These are phyloP conservation scores for Clarias pachynema DNA, from an alignment of 2,797 vertebrate genomes.

Conservation along the genomic window DNA sequence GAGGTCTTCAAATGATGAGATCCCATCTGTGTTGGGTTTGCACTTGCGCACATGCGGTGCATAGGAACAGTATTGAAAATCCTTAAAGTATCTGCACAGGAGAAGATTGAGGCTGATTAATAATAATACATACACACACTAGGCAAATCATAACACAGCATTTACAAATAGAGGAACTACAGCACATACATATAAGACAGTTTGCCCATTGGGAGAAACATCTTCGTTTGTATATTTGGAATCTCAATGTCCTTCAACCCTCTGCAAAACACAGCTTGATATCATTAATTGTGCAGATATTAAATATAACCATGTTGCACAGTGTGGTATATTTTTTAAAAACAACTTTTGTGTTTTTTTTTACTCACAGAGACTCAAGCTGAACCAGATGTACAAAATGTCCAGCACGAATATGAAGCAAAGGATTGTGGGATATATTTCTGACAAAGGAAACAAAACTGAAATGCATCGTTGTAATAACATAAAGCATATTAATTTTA, in stretches of 20 bases:
- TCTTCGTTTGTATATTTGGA: constrained; percentile 75
- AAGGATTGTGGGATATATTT: constrained; percentile 82
- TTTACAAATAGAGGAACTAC: not conserved
- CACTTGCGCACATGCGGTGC: constrained; percentile 81
- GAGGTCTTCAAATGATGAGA: constrained; percentile 87
- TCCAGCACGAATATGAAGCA: constrained; percentile 70
- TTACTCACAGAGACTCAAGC: constrained; percentile 82
- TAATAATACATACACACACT: not conserved
- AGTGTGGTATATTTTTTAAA: not conserved
- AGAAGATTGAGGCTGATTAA: not conserved
- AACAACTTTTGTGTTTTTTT: constrained; percentile 13
- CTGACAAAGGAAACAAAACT: constrained; percentile 61
- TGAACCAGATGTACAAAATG: constrained; percentile 76
- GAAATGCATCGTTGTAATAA: not conserved
- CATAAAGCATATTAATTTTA: not conserved
- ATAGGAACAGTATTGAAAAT: constrained; percentile 85
- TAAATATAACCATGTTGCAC: not conserved
- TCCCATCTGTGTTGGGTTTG: constrained; percentile 84
- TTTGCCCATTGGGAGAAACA: constrained; percentile 81
- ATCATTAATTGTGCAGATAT: not conserved
- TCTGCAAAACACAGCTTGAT: constrained; percentile 60
- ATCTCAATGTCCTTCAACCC: constrained; percentile 81
- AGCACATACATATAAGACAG: constrained; percentile 78
- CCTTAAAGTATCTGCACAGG: constrained; percentile 82
- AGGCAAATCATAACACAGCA: not conserved